Conservation (phyloP, 2,888 invertebrate genomes). For the Uloborus plumipes region DNA sequence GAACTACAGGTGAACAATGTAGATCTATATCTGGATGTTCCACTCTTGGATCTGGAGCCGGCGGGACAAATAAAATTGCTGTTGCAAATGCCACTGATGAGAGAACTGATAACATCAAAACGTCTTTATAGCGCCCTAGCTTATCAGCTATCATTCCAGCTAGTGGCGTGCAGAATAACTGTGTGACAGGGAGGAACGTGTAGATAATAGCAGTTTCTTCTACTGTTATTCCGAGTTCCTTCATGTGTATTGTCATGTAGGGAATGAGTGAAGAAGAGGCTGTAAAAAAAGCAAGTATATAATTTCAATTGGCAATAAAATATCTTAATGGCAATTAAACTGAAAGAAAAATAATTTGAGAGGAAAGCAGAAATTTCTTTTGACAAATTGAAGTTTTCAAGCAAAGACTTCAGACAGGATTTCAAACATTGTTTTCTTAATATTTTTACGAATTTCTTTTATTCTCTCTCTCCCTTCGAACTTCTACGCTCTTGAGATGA, state of each 20-base stretch:
- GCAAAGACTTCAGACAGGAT: too few species aligned
- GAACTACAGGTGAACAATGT: slow-evolving; percentile 48
- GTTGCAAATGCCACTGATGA: slow-evolving; percentile 85
- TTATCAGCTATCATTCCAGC: slow-evolving; percentile 83
- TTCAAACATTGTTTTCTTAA: too few species aligned
- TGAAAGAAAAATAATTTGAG: too few species aligned
- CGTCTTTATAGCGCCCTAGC: slow-evolving; percentile 86
- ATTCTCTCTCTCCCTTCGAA: too few species aligned
- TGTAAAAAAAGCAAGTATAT: slow-evolving; percentile 71
- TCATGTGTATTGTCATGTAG: slow-evolving; percentile 91
- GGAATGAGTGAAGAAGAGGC: slow-evolving; percentile 87
- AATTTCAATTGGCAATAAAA: too few species aligned
- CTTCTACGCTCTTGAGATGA: too few species aligned
- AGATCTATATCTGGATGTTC: slow-evolving; percentile 50
- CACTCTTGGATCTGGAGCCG: slow-evolving; percentile 42
- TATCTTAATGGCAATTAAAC: too few species aligned
- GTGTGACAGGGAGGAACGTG: slow-evolving; percentile 86
- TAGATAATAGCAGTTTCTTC: slow-evolving; percentile 90
- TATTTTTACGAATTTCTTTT: too few species aligned
- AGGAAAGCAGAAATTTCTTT: too few species aligned
- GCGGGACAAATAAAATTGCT: slow-evolving; percentile 76
- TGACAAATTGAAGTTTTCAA: too few species aligned
- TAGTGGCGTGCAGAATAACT: slow-evolving; percentile 86
- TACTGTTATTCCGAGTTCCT: slow-evolving; percentile 86
- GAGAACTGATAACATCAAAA: slow-evolving; percentile 83